These are phyloP conservation scores for Mystacides longicornis DNA, from an alignment of 2,888 invertebrate species.

Conservation along the genomic window DNA sequence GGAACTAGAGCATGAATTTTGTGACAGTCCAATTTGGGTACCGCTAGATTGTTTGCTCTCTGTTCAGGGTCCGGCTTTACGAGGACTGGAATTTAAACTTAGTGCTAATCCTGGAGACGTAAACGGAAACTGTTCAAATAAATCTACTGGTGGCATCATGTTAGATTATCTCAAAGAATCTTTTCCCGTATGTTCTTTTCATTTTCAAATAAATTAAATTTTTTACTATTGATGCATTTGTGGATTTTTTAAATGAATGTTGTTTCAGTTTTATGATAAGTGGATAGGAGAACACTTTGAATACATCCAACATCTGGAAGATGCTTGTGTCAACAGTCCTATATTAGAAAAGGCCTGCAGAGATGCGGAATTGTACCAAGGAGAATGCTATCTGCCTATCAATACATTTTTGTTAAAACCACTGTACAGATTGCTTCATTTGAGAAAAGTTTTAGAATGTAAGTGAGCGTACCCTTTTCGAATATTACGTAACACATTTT, in stretches of 20 bases:
- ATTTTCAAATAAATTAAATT: not conserved
- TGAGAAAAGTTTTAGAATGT: slow-evolving; percentile 43
- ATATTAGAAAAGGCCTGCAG: slow-evolving; percentile 64
- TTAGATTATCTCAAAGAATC: slow-evolving; percentile 19
- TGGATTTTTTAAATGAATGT: not conserved
- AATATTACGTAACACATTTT: too few species aligned
- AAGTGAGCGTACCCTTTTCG: too few species aligned
- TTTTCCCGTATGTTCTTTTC: slow-evolving; percentile 16
- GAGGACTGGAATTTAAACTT: slow-evolving; percentile 69
- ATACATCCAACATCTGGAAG: slow-evolving; percentile 73
- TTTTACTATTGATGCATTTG: not conserved
- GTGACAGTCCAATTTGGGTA: slow-evolving; percentile 44
- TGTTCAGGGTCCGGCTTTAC: slow-evolving; percentile 71
- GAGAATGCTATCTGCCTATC: slow-evolving; percentile 71
- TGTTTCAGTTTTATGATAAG: slow-evolving; percentile 55
- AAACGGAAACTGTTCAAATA: slow-evolving; percentile 41
- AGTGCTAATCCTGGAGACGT: slow-evolving; percentile 61
- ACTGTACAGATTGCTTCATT: slow-evolving; percentile 78
- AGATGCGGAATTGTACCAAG: slow-evolving; percentile 75
- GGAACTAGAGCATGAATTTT: slow-evolving; percentile 34
- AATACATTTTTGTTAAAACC: slow-evolving; percentile 76
- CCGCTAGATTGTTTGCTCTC: slow-evolving; percentile 65
- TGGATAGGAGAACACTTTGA: slow-evolving; percentile 67
- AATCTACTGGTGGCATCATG: slow-evolving; percentile 15
- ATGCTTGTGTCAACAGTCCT: slow-evolving; percentile 61